Evolutionary conservation across 2,888 invertebrate species (phyloP), one percentile per base, ranked within the genome.

Genomic region (Pandemis heparana): DNA sequence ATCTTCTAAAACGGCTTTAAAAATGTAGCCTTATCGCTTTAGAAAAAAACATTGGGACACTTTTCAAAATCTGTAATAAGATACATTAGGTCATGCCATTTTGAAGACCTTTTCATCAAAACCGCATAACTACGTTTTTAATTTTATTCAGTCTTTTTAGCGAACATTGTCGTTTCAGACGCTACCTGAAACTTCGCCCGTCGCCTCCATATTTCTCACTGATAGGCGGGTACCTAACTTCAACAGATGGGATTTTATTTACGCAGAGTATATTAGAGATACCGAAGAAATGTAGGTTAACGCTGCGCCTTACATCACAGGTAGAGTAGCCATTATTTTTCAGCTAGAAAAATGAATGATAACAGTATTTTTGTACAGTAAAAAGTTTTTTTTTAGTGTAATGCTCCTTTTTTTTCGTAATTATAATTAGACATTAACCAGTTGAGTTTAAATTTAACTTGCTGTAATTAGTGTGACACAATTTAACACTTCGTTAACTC

Each of bases 131-230:
- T 56, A 10, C 6, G 5, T 23, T 56, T 56, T 56, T 12, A 23
- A 39, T 43, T 61, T 46, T 59, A 43, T 61, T 9, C 39, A 1
- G 38, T n/a, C 18, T 62, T 43, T 63, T 46, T 63, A n/a, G 14
- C 23, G 14, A 46, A 46, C 23, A 23, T 63, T 46, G 46, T 8
- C 56, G 71, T 67, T 75, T 80, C 88, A 66, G 81, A 87, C 91
- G 80, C 84, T 94, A 91, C 91, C 87, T 89, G 91, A 89, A 92
- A 91, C 91, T 91, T 90, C 87, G 91, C 90, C 91, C 89, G 91
- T 90, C 90, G 89, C 89, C 89, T 90, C 92, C 92, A 92, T 91
- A 91, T 90, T 92, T 91, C 92, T 89, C 78, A 79, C 85, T 85
- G 89, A 87, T 89, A 87, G 87, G 83, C 85, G 85, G 84, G 82